Evolutionary conservation across 2,797 vertebrate species (phyloP), one percentile per base, ranked within the genome.

Genomic region (Takifugu rubripes): DNA sequence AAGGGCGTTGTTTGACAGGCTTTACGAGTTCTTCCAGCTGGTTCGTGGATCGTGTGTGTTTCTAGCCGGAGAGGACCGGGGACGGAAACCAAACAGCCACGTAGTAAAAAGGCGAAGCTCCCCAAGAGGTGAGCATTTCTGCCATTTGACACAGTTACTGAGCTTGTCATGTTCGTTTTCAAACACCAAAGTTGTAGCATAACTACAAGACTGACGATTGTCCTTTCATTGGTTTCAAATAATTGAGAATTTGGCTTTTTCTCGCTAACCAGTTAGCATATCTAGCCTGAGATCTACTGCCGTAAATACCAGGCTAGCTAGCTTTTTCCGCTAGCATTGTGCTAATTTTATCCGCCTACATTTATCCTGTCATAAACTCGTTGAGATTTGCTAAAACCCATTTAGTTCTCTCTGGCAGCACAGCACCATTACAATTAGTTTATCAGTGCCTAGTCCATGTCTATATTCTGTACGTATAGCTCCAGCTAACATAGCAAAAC

Each of bases 1-100:
- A 6, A 0, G 1, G 5, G 0, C 11, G 12, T 9, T 8, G 14
- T 33, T 26, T 14, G 10, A 6, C n/a, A 7, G 5, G 52, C 24
- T 56, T 17, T 5, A 43, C 56, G 29, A 53, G 3, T 33, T 46
- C 5, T 33, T 45, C 40, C 49, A 25, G 26, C 49, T 15, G 21
- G 21, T 44, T 24, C 60, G 16, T 15, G 25, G 25, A 9, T 0
- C 16, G 3, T 44, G 3, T 44, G 0, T 75, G 87, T 90, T 90
- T 82, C 84, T 5, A 54, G 72, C 55, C 90, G 91, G 90, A 90
- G 67, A 27, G 6, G 36, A 45, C 21, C 21, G 66, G 51, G 43
- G 60, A 87, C 79, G 87, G 91, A 89, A 79, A 61, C 79, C 58
- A 87, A 90, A 90, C 84, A 91, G 91, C 92, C 92, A 93, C 91